phyloP scores from a whole-genome alignment of 35 echinoderm and acorn worm species.

The Acanthaster planci region DNA sequence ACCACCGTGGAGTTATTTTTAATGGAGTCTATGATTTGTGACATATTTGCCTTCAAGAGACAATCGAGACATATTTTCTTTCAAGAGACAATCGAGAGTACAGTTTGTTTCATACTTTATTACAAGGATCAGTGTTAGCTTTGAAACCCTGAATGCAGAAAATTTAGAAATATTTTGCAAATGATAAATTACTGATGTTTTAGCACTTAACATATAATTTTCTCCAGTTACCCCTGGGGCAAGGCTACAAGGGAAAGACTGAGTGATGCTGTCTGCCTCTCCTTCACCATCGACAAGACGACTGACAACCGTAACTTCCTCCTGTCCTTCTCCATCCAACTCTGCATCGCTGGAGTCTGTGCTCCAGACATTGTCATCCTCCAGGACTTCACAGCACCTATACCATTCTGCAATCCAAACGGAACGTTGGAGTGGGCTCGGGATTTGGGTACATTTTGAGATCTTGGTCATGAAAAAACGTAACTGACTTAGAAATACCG shows the following conservation, averaged over 20 bases:
- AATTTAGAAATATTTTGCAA: neutral
- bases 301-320: constrained; percentile 2
- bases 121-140: no score
- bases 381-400: neutral
- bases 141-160: no score
- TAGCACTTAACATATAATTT: no score
- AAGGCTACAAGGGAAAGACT: neutral
- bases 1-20: no score
- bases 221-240: constrained; percentile 22
- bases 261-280: neutral
- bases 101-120: no score
- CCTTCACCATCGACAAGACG: constrained; percentile 28
- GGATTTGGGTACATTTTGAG: constrained; percentile 5
- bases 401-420: constrained; percentile 25
- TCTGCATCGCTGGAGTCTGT: constrained; percentile 8
- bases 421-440: constrained; percentile 21
- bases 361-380: neutral
- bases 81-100: no score
- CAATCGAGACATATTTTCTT: no score
- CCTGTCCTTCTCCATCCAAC: neutral
- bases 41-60: no score
- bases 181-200: neutral
- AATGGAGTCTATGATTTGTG: no score
- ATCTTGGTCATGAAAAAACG: no score
- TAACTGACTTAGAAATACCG: no score